Evolutionary conservation across 1,140 invertebrate species (phyloP), one percentile per base, ranked within the genome.

Genomic region (Pseudomyrmex concolor): DNA sequence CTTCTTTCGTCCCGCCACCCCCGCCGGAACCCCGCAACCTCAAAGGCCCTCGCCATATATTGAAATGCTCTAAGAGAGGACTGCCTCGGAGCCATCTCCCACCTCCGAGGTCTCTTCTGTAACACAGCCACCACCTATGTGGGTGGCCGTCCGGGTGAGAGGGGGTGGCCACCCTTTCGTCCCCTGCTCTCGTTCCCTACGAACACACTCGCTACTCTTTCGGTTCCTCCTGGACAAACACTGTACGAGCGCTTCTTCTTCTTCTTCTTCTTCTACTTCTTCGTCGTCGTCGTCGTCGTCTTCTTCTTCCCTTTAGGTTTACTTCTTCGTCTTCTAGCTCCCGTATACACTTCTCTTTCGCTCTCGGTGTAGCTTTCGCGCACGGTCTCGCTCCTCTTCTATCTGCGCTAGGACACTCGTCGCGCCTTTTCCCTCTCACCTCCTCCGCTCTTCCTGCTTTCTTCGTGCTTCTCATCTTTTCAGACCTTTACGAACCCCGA

Each of bases 21-120:
- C 85, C 86, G 70, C 80, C 88, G 83, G 71, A 87, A 86, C 87
- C 90, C 90, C 89, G 86, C 91, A 90, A 92, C 91, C 93, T 94
- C 93, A 94, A 93, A 93, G 92, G 92, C 89, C 90, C 86, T 92
- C 90, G 91, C 91, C 90, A 92, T 94, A 93, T 94, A 94, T 94
- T 94, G 93, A 93, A 94, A 94, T 93, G 92, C 92, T 91, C 91
- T 92, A 91, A 91, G 90, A 93, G 91, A 93, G 90, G 89, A 92
- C 91, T 90, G 71, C 84, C 87, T 89, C 86, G 70, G 43, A 86
- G 80, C 86, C 90, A 84, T 85, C 34, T 34, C 67, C 66, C 73
- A 55, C 66, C 25, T 67, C 64, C 63, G 13, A 13, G 34, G 48
- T 34, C 60, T 76, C 81, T 78, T 63, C 73, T 77, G 78, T 82